Evolutionary conservation across 2,888 invertebrate genomes (phyloP), one percentile per base, ranked within the genome.

Genomic region (Rugalucina vietnamica): DNA sequence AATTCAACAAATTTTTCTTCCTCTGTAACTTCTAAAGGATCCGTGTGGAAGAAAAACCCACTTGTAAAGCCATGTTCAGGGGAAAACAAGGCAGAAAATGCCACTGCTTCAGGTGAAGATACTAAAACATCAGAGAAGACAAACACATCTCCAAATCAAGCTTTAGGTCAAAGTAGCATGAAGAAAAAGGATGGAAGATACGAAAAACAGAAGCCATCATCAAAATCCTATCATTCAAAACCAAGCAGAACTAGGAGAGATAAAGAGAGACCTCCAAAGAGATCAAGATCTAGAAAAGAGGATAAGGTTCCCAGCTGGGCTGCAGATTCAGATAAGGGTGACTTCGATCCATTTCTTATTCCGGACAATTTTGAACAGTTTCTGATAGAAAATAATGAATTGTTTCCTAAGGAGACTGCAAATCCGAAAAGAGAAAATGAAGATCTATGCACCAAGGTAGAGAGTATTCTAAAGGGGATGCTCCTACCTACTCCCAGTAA

Each of bases 11-110:
- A 80, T 43, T 14, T 79, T n/a, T 88, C 90, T 60, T 88, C 90
- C n/a, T 79, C 90, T n/a, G 54, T 77, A 18, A 24, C 54, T 21
- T 37, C 54, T 27, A 71, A 80, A 39, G 72, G 75, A 72, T 79
- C 84, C 32, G 88, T 79, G 57, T 81, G 91, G 49, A 91, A 91
- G 92, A 86, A 85, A 69, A 92, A 92, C 72, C 91, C 91, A 21
- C 83, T 91, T 18, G 86, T 79, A 39, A 88, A 82, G 34, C 65
- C 1, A 12, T 34, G 29, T 32, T 65, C 65, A 34, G 65, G 65
- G 65, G 65, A 65, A 65, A 34, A 32, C 21, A 32, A 32, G 18
- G 2, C 34, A 34, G 65, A 65, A 65, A 34, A 65, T 34, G 32
- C 34, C 34, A 34, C 65, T 12, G 65, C 34, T 65, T 65, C 24